Evolutionary conservation across 2,888 invertebrate species (phyloP), one percentile per base, ranked within the genome.

Genomic region (Rhodophaea formosa): DNA sequence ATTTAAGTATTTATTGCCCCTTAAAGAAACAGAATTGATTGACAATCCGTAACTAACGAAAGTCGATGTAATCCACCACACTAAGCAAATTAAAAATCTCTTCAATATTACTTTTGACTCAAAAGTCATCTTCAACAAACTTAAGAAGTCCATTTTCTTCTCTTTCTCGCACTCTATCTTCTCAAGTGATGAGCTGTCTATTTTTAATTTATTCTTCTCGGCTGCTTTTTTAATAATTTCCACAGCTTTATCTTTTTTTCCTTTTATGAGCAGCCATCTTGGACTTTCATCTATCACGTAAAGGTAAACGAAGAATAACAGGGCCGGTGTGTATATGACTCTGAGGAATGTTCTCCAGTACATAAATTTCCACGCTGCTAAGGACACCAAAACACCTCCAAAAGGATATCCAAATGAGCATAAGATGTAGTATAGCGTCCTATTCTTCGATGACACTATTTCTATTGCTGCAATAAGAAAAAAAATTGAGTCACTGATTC

Each of bases 1-100:
- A 79, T 96, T 96, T 1, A 95, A 69, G 73, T 96, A 96, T 70
- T 94, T 95, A 75, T 96, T 94, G 3, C 96, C 96, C 66, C 94
- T 92, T 35, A 97, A 80, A 0, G 94, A 92, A 0, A 96, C 95
- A 0, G 96, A 94, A 72, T 95, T 96, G 32, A 97, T 90, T 1
- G 94, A 94, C 62, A 97, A 77, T 0, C 97, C 96, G 68, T 95
- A 96, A 72, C 95, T 95, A 0, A 96, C 94, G 62, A 96, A 94
- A 0, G 95, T 94, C 53, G 94, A 95, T 0, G 95, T 94, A 0
- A 94, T 80, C 89, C 88, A 89, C 88, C 89, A 89, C 0, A 81
- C 70, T 0, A 88, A 65, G 54, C 89, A 90, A 0, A 90, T 78
- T 0, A 87, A 62, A 44, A 88, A 88, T 46, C 90, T 76, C 15